Evolutionary conservation across 2,888 invertebrate genomes (phyloP).

Genomic region (Eupithecia subumbrata): DNA sequence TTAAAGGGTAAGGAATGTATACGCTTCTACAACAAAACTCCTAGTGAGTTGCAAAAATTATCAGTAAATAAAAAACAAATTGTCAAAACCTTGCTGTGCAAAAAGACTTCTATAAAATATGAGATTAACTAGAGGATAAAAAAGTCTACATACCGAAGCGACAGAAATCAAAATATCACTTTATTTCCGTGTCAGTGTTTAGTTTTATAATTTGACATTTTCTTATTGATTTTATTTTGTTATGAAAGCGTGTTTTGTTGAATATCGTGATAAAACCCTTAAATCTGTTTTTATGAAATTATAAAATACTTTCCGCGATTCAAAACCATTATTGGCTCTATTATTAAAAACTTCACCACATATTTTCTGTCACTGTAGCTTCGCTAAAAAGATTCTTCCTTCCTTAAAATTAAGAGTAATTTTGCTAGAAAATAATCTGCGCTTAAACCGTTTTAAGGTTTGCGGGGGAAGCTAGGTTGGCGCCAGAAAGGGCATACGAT

Average conservation of each 20-base stretch:
- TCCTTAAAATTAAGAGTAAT: neutral
- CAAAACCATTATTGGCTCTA: constrained; percentile 28
- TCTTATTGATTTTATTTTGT: too few relatives aligned
- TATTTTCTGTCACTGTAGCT: neutral
- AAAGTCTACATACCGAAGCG: too few relatives aligned
- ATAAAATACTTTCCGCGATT: constrained; percentile 22
- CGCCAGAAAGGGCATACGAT: constrained; percentile 70
- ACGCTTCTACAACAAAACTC: too few relatives aligned
- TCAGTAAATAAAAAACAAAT: too few relatives aligned
- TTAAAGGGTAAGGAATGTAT: too few relatives aligned
- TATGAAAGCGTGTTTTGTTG: neutral
- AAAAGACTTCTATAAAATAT: too few relatives aligned
- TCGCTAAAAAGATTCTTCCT: neutral
- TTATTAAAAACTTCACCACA: constrained; percentile 12
- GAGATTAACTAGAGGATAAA: too few relatives aligned
- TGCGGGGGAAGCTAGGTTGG: constrained; percentile 45
- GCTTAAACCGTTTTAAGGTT: constrained; percentile 44
- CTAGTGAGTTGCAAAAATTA: too few relatives aligned
- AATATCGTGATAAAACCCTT: neutral
- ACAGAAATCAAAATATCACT: too few relatives aligned
- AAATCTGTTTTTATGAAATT: constrained; percentile 1
- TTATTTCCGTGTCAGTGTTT: too few relatives aligned
- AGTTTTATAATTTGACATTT: too few relatives aligned
- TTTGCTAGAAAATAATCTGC: constrained; percentile 9
- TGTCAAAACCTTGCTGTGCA: too few relatives aligned